Percentiles rank a stretch among this genome's conserved stretches.
Evolutionary conservation across 2,888 invertebrate species (phyloP).

Genomic region (Parapristionchus giblindavisi): DNA sequence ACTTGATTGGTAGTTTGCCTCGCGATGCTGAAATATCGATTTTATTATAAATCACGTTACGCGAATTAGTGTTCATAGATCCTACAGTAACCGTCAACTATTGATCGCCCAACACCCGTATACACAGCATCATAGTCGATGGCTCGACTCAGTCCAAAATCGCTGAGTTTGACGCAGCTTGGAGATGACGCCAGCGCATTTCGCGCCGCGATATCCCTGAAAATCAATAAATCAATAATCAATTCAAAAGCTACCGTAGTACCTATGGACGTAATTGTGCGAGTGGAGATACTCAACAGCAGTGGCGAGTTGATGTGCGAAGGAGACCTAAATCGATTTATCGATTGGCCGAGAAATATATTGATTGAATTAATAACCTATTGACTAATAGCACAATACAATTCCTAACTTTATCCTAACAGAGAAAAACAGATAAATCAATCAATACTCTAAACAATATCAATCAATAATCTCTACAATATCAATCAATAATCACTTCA

Average conservation of each 20-base stretch:
- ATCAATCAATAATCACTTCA: neutral
- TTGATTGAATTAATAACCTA: too few relatives aligned
- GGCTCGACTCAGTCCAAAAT: constrained; percentile 96
- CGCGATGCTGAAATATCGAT: constrained; percentile 79
- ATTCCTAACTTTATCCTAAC: too few relatives aligned
- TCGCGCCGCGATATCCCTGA: constrained; percentile 93
- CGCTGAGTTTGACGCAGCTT: constrained; percentile 93
- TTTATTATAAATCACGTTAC: too few relatives aligned
- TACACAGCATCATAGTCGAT: constrained; percentile 97
- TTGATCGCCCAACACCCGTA: too few relatives aligned
- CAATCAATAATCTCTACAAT: constrained; percentile 70
- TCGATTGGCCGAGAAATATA: too few relatives aligned
- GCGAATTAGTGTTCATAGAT: too few relatives aligned
- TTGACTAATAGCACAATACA: too few relatives aligned
- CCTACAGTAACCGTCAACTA: too few relatives aligned
- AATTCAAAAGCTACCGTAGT: too few relatives aligned
- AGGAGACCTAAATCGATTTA: constrained; percentile 44
- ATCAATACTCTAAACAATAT: neutral
- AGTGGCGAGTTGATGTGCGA: constrained; percentile 46
- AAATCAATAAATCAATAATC: constrained; percentile 39
- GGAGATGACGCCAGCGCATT: constrained; percentile 94
- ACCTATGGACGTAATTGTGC: constrained; percentile 69
- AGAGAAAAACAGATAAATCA: too few relatives aligned
- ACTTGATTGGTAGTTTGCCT: constrained; percentile 97
- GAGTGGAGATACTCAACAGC: constrained; percentile 62